Evolutionary conservation across 1,140 invertebrate genomes (phyloP).

Genomic region (Laupala kohalensis): DNA sequence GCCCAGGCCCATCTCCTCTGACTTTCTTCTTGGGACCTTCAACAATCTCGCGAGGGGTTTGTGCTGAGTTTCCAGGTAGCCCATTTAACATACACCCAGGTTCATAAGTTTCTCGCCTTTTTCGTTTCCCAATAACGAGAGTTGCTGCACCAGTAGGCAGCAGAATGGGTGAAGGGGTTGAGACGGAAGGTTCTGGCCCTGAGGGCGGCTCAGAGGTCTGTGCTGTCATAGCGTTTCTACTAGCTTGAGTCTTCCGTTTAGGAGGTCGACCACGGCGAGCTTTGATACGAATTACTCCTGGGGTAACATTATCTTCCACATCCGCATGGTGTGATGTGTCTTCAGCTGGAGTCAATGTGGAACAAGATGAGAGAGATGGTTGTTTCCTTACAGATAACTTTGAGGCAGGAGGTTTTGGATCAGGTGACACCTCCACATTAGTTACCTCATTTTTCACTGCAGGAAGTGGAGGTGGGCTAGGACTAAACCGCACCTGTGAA

Average conservation of each 20-base stretch:
- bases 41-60: neutral
- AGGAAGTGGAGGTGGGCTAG: neutral
- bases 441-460: neutral
- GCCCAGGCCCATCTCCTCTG: neutral
- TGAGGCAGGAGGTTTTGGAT: neutral
- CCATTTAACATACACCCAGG: too few relatives aligned
- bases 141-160: too few relatives aligned
- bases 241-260: too few relatives aligned
- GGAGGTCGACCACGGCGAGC: too few relatives aligned
- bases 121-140: too few relatives aligned
- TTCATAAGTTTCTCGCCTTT: too few relatives aligned
- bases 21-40: neutral
- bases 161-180: neutral
- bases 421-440: neutral
- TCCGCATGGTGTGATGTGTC: constrained; percentile 13
- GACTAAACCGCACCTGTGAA: constrained; percentile 9
- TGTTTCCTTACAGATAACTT: neutral
- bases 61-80: neutral
- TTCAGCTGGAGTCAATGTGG: too few relatives aligned
- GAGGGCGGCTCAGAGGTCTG: too few relatives aligned
- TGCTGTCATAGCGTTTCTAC: too few relatives aligned
- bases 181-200: too few relatives aligned
- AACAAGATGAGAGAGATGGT: neutral
- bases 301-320: constrained; percentile 14
- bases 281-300: neutral